Conservation (phyloP, 1,140 invertebrate species). For the Chlorops oryzae region DNA sequence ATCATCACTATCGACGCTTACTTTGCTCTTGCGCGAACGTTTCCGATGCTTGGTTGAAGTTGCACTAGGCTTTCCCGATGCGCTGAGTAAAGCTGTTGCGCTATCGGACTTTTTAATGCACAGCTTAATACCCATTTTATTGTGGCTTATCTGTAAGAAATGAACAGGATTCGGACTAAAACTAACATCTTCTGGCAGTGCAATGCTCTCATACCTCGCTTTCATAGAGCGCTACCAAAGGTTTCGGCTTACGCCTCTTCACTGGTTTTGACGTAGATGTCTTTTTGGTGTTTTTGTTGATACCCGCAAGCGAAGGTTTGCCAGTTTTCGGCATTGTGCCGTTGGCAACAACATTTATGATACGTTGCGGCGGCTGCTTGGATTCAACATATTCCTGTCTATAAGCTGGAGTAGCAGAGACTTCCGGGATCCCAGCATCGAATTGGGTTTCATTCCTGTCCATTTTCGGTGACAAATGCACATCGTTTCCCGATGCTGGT, state of each 20-base stretch:
- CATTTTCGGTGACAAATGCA: slow-evolving; percentile 29
- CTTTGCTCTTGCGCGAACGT: slow-evolving; percentile 49
- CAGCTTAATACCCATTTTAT: slow-evolving; percentile 59
- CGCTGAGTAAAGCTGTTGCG: slow-evolving; percentile 12
- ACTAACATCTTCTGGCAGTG: background rate
- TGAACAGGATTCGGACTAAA: slow-evolving; percentile 28
- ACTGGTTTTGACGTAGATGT: slow-evolving; percentile 28
- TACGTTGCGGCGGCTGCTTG: background rate
- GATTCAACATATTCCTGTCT: background rate
- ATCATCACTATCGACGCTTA: slow-evolving; percentile 49
- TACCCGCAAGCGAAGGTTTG: slow-evolving; percentile 31
- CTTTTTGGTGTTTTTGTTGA: slow-evolving; percentile 38
- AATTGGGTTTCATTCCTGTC: background rate
- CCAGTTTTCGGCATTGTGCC: slow-evolving; percentile 44
- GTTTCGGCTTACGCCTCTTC: slow-evolving; percentile 33
- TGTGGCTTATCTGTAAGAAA: slow-evolving; percentile 56
- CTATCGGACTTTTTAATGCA: slow-evolving; percentile 57
- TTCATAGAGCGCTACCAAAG: slow-evolving; percentile 41
- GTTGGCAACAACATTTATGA: slow-evolving; percentile 25
- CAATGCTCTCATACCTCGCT: slow-evolving; percentile 31
- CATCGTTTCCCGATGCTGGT: slow-evolving; percentile 38
- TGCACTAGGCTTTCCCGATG: background rate
- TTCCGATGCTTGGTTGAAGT: slow-evolving; percentile 34
- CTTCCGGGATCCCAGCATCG: background rate
- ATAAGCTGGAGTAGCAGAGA: background rate